These are phyloP conservation scores for Xestia rhomboidea DNA, from an alignment of 2,888 invertebrate genomes.

Conservation along the genomic window DNA sequence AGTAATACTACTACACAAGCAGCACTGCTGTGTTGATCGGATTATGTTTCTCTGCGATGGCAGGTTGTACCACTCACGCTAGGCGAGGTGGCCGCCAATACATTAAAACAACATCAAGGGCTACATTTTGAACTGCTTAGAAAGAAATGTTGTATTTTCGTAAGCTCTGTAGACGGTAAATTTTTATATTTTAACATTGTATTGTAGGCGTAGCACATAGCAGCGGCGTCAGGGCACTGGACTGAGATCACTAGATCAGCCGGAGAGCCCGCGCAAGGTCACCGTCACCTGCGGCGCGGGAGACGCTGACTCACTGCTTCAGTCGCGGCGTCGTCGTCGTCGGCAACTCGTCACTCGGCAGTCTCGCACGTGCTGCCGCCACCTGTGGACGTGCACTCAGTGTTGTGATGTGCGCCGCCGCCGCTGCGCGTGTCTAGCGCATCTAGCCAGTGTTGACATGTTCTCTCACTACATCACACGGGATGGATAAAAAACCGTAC, in stretches of 20 bases:
- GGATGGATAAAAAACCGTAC: conserved; percentile 47
- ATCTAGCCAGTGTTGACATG: conserved; percentile 38
- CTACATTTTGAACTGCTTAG: neutral
- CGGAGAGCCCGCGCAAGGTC: conserved; percentile 37
- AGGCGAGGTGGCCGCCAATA: neutral
- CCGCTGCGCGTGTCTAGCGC: too few relatives aligned
- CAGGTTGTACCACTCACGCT: neutral
- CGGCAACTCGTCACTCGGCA: neutral
- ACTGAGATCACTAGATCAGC: conserved; percentile 2
- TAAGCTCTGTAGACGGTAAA: neutral
- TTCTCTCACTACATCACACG: neutral
- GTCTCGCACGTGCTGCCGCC: conserved; percentile 9
- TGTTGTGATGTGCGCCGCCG: conserved; percentile 22
- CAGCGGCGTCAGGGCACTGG: neutral
- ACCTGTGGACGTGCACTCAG: conserved; percentile 7
- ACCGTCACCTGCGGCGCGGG: conserved; percentile 12
- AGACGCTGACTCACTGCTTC: conserved; percentile 28
- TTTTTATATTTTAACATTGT: neutral
- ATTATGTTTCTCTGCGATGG: neutral
- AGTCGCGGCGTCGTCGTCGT: neutral
- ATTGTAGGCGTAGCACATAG: neutral
- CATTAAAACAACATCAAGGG: neutral
- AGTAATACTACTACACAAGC: neutral
- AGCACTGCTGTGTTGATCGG: neutral
- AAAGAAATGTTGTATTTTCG: neutral